A percentile compares a stretch with the other conserved stretches of the same genome.
phyloP scores from a whole-genome alignment of 1,140 invertebrate species.

The Danaus plexippus region DNA sequence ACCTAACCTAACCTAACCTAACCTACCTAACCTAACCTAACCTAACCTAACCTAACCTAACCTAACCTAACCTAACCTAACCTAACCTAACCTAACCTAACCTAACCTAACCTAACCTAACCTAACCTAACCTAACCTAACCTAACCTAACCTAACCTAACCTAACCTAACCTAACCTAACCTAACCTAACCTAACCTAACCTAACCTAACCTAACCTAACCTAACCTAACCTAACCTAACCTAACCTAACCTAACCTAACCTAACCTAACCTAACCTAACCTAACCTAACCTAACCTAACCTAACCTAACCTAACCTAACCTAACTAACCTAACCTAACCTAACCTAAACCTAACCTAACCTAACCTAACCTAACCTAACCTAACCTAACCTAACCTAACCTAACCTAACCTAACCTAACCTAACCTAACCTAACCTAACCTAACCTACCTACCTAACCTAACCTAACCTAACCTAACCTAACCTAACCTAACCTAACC shows the following conservation, averaged over 20 bases:
- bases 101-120: conserved; percentile 23
- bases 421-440: too few relatives aligned
- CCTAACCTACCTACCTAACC: too few relatives aligned
- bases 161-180: conserved; percentile 25
- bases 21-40: too few relatives aligned
- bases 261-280: conserved; percentile 24
- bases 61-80: conserved; percentile 30
- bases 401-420: conserved; percentile 26
- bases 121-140: conserved; percentile 26
- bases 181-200: conserved; percentile 26
- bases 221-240: conserved; percentile 25
- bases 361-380: conserved; percentile 27
- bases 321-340: conserved; percentile 24
- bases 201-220: conserved; percentile 26
- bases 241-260: conserved; percentile 23
- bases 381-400: conserved; percentile 26
- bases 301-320: conserved; percentile 28
- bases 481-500: conserved; percentile 18
- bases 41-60: conserved; percentile 30
- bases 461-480: conserved; percentile 26
- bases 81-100: conserved; percentile 28
- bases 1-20: too few relatives aligned
- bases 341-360: too few relatives aligned
- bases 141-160: conserved; percentile 26
- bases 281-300: conserved; percentile 26